These are phyloP conservation scores for Panthera uncia DNA, from an alignment of 2,113 vertebrate species.

Conservation along the genomic window DNA sequence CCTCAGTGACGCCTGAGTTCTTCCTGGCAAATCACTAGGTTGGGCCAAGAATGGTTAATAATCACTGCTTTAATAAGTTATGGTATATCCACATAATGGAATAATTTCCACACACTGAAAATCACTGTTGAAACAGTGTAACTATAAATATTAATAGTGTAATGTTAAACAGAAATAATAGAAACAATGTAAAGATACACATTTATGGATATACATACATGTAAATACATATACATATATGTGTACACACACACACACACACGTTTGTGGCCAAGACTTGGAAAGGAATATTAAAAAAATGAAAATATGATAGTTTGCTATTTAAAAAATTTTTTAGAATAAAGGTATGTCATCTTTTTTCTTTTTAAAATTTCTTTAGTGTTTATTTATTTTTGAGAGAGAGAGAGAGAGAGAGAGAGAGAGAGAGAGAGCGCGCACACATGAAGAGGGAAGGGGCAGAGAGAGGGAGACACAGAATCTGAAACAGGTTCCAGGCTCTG, in stretches of 20 bases:
- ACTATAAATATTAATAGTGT: background rate
- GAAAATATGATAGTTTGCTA: background rate
- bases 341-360: background rate
- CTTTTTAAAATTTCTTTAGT: too few species aligned
- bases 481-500: too few species aligned
- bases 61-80: background rate
- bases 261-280: background rate
- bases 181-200: background rate
- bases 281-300: background rate
- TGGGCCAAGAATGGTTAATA: background rate
- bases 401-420: too few species aligned
- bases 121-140: background rate
- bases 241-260: background rate
- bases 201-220: background rate
- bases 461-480: too few species aligned
- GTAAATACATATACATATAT: background rate
- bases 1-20: background rate
- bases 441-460: too few species aligned
- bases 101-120: background rate
- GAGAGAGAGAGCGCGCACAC: too few species aligned
- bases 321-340: background rate
- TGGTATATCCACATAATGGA: background rate
- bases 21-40: background rate
- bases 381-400: too few species aligned
- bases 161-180: background rate